phyloP scores from a whole-genome alignment of 2,888 invertebrate species.

The Uloborus plumipes region DNA sequence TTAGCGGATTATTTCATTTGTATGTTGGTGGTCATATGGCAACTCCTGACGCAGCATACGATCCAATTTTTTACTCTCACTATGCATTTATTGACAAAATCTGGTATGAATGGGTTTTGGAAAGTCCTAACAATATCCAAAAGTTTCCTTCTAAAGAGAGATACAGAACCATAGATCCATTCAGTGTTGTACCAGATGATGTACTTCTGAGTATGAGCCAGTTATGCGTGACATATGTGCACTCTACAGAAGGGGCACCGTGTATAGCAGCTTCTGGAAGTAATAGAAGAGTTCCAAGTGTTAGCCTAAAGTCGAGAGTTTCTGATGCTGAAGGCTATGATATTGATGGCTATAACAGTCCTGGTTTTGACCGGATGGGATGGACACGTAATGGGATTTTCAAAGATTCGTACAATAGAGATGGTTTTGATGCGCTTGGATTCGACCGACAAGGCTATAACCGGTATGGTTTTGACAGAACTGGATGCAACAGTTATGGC shows the following conservation, averaged over 20 bases:
- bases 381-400: conserved; percentile 69
- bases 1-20: conserved; percentile 68
- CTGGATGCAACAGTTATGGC: conserved; percentile 69
- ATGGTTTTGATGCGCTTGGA: conserved; percentile 70
- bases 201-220: conserved; percentile 69
- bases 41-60: conserved; percentile 69
- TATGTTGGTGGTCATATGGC: conserved; percentile 71
- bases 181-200: conserved; percentile 69
- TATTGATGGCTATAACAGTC: conserved; percentile 68
- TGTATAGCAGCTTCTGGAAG: conserved; percentile 16
- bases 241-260: conserved; percentile 67
- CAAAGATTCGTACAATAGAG: conserved; percentile 69
- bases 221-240: conserved; percentile 70
- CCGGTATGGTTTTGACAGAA: conserved; percentile 69
- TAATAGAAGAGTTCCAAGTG: conserved; percentile 63
- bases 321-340: conserved; percentile 69
- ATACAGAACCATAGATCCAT: conserved; percentile 70
- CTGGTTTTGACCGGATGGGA: conserved; percentile 69
- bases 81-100: conserved; percentile 71
- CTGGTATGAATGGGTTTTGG: conserved; percentile 70
- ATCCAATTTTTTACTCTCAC: conserved; percentile 70
- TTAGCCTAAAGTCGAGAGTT: conserved; percentile 67
- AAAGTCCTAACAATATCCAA: conserved; percentile 67
- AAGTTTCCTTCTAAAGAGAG: conserved; percentile 68
- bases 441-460: conserved; percentile 70